Base-by-base conservation (phyloP, 1,140 invertebrate species). In the Euborellia annulipes region DNA sequence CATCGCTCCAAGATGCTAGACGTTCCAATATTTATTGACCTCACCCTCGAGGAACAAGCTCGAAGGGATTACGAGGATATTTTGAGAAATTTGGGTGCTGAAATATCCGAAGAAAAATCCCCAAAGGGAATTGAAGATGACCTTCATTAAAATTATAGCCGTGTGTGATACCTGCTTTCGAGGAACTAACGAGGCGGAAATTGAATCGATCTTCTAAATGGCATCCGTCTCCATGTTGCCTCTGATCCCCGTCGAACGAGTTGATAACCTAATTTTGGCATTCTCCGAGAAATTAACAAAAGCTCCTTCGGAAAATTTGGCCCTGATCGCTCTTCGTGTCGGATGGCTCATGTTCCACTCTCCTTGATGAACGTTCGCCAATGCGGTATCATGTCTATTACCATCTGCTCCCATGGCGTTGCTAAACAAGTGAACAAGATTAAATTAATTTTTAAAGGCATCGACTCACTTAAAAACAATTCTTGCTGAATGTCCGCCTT, bases 221-320 rank as follows among this genome's bases (percentile, higher is more conserved):
- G 80, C 66, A 91, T 96, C 65, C 89, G n/a, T n/a, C n/a, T n/a
- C n/a, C n/a, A n/a, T n/a, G n/a, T n/a, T 46, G 30, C 69, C 65
- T 43, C 57, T 81, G 80, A 83, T 90, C 45, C 85, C 85, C 11
- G 69, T 79, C 36, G 83, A 90, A 55, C 74, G 85, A 49, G 85
- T 83, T n/a, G 86, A 91, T 65, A 86, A 86, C 58, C 76, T 94
- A 50, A 85, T 94, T 49, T 61, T 87, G 42, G 79, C 85, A 38
- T 94, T 95, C 60, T 92, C 89, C 68, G 86, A 95, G 62, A 90
- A 93, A 65, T 67, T 96, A 48, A 78, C 79, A n/a, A 93, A 93
- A 70, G 79, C 86, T 21, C 81, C 83, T n/a, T 79, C 78, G 21
- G 75, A 79, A 47, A 88, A 88, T 60, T 66, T 89, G 45, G 83